Evolutionary conservation across 2,888 invertebrate genomes (phyloP), one percentile per base, ranked within the genome.

Genomic region (Temnothorax unifasciatus): DNA sequence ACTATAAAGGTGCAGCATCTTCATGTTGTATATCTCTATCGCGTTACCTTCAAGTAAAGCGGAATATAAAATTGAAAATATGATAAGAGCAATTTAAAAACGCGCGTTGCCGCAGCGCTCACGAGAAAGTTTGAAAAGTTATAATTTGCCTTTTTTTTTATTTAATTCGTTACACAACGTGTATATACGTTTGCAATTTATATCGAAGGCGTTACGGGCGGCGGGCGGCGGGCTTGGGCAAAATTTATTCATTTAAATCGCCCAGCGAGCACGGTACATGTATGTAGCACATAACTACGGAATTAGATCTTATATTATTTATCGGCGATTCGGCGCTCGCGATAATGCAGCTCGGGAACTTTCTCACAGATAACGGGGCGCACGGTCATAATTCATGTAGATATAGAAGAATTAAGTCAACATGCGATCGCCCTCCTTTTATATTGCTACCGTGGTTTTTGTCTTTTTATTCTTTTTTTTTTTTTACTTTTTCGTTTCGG

Each of bases 371-470:
- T 90, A 89, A 88, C 83, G 29, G 5, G 57, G 57, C 41, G 50
- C 57, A 38, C 81, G 68, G 74, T 74, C 83, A 52, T 82, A 88
- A 86, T 82, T 89, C 88, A 84, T 77, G 59, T n/a, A 86, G 85
- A 89, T 87, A 87, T 87, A 85, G 82, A 71, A 69, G 79, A 89
- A 89, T 87, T 81, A 73, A 87, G 83, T 85, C 88, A 82, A 89
- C 84, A 85, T 47, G 63, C 81, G 83, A 68, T 85, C 77, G 44
- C 68, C 69, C 85, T 85, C 61, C 82, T 77, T 84, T 74, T 73
- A 75, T 44, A n/a, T 50, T 68, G 38, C 81, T 69, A 29, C 3
- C 47, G 52, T 41, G 82, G 71, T 83, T 88, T 84, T 74, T 86
- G 64, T 88, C 88, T 86, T 79, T 74, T 29, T 2, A 8, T 9